A percentile compares a stretch with the other conserved stretches of the same genome.
phyloP scores from a whole-genome alignment of 2,113 vertebrate genomes.

The Triplophysa tibetana region DNA sequence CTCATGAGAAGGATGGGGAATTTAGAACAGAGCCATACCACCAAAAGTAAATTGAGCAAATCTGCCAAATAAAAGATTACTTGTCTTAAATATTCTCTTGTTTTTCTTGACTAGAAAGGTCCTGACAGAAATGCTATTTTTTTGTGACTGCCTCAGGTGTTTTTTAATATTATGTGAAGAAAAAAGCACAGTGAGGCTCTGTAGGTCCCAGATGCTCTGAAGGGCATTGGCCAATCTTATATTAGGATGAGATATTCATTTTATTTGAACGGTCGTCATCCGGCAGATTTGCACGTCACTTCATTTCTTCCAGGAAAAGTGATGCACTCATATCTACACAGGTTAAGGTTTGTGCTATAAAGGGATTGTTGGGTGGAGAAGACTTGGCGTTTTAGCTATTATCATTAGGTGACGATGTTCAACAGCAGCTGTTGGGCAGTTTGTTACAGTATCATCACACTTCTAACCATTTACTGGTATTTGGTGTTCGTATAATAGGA shows the following conservation, averaged over 20 bases:
- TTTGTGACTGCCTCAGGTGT: not conserved
- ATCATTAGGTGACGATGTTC: constrained; percentile 31
- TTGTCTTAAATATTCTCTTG: too few species aligned
- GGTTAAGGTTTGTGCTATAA: not conserved
- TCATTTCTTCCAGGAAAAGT: constrained; percentile 40
- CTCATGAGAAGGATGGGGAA: too few species aligned
- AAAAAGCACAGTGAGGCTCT: not conserved
- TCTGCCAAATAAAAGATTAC: too few species aligned
- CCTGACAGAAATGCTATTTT: too few species aligned
- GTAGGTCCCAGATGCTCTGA: not conserved
- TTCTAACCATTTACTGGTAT: constrained; percentile 16
- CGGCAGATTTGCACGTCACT: constrained; percentile 35
- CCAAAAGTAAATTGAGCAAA: too few species aligned
- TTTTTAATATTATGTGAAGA: not conserved
- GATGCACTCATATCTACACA: not conserved
- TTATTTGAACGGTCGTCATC: constrained; percentile 22
- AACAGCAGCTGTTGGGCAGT: not conserved
- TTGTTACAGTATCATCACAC: constrained; percentile 21
- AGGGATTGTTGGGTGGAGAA: constrained; percentile 9
- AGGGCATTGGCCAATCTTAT: not conserved
- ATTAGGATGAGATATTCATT: constrained; percentile 43
- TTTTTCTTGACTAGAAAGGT: too few species aligned
- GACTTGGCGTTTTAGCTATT: constrained; percentile 37
- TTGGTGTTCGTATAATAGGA: not conserved
- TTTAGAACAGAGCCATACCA: too few species aligned